phyloP scores from a whole-genome alignment of 1,140 invertebrate genomes.

The Yoshiicerus persimilis region DNA sequence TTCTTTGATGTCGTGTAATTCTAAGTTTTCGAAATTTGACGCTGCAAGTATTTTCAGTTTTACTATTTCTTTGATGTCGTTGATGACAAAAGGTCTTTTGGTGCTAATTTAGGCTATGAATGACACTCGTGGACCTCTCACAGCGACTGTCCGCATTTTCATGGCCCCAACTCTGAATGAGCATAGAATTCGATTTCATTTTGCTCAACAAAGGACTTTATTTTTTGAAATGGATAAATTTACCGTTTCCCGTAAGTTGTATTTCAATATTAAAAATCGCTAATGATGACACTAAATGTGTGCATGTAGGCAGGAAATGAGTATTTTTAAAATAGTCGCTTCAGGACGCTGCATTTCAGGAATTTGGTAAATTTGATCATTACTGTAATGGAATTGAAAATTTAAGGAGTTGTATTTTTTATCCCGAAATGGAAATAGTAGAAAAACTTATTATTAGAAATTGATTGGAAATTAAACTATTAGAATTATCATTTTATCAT shows the following conservation, averaged over 20 bases:
- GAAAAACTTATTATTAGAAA: no score
- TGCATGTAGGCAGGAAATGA: background rate
- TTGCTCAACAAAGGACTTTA: conserved; percentile 66
- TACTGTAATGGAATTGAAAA: no score
- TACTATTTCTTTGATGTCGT: background rate
- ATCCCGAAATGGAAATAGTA: no score
- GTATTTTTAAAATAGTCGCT: no score
- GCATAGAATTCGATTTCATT: conserved; percentile 62
- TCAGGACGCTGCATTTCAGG: no score
- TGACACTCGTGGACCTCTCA: background rate
- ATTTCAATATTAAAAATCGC: background rate
- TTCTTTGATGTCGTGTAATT: background rate
- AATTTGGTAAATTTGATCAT: no score
- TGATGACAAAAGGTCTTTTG: background rate
- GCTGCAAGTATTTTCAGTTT: no score
- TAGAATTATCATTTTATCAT: no score
- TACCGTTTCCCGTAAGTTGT: conserved; percentile 60
- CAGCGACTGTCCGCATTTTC: conserved; percentile 73
- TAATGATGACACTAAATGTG: background rate
- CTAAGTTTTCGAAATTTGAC: no score
- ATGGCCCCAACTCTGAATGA: conserved; percentile 71
- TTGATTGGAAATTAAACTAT: no score
- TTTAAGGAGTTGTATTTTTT: no score
- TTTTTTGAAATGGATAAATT: conserved; percentile 81
- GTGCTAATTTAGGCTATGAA: background rate